Evolutionary conservation across 1,140 invertebrate genomes (phyloP).

Genomic region (Bradysia coprophila): DNA sequence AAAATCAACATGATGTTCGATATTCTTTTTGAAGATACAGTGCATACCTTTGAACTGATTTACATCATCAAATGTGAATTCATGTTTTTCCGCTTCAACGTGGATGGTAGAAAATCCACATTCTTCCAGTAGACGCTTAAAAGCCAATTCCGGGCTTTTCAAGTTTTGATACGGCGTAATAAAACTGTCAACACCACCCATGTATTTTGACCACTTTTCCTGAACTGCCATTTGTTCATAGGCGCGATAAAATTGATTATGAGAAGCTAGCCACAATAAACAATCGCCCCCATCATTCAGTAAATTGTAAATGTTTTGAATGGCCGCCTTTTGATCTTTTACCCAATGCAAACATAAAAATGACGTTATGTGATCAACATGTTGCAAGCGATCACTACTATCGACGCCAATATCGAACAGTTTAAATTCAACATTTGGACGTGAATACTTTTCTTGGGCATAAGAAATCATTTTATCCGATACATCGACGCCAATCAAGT

Average conservation of each 20-base stretch:
- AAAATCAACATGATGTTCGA: too few species aligned
- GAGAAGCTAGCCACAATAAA: background rate
- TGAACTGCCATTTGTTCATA: background rate
- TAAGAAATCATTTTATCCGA: slow-evolving; percentile 49
- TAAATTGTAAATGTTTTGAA: background rate
- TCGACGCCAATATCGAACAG: background rate
- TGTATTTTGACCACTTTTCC: background rate
- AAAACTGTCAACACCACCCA: background rate
- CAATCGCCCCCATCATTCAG: background rate
- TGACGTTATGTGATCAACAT: background rate
- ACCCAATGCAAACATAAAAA: background rate
- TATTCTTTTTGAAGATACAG: too few species aligned
- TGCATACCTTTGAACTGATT: too few species aligned
- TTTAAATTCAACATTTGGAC: background rate
- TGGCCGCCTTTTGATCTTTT: background rate
- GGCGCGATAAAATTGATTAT: background rate
- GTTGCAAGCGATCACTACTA: background rate
- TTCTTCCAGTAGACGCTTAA: background rate
- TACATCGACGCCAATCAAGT: slow-evolving; percentile 41
- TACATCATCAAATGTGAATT: background rate
- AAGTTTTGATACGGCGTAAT: background rate
- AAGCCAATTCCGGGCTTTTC: background rate
- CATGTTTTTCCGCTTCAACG: background rate
- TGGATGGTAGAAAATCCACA: background rate
- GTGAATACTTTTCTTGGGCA: slow-evolving; percentile 21